Conservation (phyloP, 1,140 invertebrate genomes). For the Scaptodrosophila lebanonensis region DNA sequence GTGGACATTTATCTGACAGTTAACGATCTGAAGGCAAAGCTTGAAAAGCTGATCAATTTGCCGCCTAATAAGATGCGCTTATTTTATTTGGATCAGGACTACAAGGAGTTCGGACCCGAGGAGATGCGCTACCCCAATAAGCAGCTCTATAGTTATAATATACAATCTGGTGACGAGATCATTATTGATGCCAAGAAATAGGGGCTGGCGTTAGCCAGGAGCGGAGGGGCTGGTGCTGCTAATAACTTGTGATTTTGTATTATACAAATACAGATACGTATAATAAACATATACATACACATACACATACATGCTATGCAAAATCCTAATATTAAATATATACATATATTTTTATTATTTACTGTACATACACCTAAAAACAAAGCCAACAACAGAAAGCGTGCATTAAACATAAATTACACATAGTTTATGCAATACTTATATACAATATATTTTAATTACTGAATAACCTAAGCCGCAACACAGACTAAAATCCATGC, state of each 20-base stretch:
- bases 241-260: constrained; percentile 66
- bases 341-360: constrained; percentile 17
- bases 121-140: constrained; percentile 92
- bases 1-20: constrained; percentile 88
- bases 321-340: not conserved
- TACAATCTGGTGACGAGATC: constrained; percentile 93
- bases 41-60: constrained; percentile 88
- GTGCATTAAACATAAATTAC: constrained; percentile 39
- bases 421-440: constrained; percentile 1
- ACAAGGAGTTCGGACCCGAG: constrained; percentile 86
- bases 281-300: constrained; percentile 37
- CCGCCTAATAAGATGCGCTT: constrained; percentile 89
- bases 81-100: constrained; percentile 89
- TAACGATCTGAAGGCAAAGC: constrained; percentile 86
- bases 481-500: constrained; percentile 34
- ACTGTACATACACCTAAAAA: constrained; percentile 50
- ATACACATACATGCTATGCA: constrained; percentile 20
- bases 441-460: constrained; percentile 57
- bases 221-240: constrained; percentile 44
- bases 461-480: constrained; percentile 60
- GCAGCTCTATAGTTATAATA: constrained; percentile 93
- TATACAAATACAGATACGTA: constrained; percentile 33
- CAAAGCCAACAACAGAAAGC: constrained; percentile 39
- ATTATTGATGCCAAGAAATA: constrained; percentile 87
- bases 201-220: not conserved